A percentile compares a stretch with the other conserved stretches of the same genome.
These are phyloP conservation scores for western clawed frog (Xenopus tropicalis) DNA, from an alignment of 2,113 vertebrate genomes.

Conservation along the genomic window UCB_Xtro_10.0 CM004445.2:47743001-47743500, in stretches of 20 bases:
- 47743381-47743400: not conserved
- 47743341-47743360: not conserved
- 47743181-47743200: slow-evolving; percentile 24
- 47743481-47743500: not conserved
- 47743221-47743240: slow-evolving; percentile 2
- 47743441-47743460: not conserved
- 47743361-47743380: not conserved
- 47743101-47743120: slow-evolving; percentile 11
- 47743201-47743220: not conserved
- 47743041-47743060: no score
- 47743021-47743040: no score
- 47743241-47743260: not conserved
- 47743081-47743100: not conserved
- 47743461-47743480: not conserved
- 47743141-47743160: slow-evolving; percentile 8
- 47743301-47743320: not conserved
- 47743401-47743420: not conserved
- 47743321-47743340: not conserved
- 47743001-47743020: no score
- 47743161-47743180: slow-evolving; percentile 24
- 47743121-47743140: slow-evolving; percentile 24
- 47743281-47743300: not conserved
- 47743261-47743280: not conserved
- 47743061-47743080: no score
- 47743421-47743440: not conserved